Evolutionary conservation across 2,113 vertebrate genomes (phyloP).

Genomic region (Perca schrenkii): DNA sequence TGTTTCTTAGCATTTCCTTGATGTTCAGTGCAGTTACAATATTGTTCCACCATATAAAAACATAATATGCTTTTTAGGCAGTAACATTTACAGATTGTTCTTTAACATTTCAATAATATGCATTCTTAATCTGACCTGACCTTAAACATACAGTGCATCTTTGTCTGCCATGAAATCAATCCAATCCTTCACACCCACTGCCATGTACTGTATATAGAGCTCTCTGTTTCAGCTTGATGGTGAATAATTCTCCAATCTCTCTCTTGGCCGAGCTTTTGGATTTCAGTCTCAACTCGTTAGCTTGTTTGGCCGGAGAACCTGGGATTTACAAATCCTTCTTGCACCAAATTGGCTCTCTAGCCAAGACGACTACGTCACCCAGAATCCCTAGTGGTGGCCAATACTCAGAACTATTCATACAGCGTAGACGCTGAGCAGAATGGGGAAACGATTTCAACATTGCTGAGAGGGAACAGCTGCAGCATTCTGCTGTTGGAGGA

Average conservation of each 20-base stretch:
- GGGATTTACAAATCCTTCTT: constrained; percentile 64
- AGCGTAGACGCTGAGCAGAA: constrained; percentile 38
- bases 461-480: constrained; percentile 75
- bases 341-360: constrained; percentile 44
- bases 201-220: constrained; percentile 26
- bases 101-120: background rate
- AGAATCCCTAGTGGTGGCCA: constrained; percentile 73
- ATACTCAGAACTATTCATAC: constrained; percentile 66
- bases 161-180: constrained; percentile 19
- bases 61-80: background rate
- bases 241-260: constrained; percentile 54
- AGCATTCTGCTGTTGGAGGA: constrained; percentile 49
- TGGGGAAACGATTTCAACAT: constrained; percentile 70
- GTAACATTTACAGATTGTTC: background rate
- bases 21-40: background rate
- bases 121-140: constrained; percentile 12
- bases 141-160: constrained; percentile 24
- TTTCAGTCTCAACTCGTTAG: constrained; percentile 55
- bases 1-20: background rate
- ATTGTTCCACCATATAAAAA: background rate
- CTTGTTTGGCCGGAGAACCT: constrained; percentile 62
- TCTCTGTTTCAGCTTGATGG: constrained; percentile 52
- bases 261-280: constrained; percentile 50
- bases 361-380: constrained; percentile 71
- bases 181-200: constrained; percentile 28